These are phyloP conservation scores for Elysia crispata DNA, from an alignment of 2,888 invertebrate genomes.

Conservation along the genomic window DNA sequence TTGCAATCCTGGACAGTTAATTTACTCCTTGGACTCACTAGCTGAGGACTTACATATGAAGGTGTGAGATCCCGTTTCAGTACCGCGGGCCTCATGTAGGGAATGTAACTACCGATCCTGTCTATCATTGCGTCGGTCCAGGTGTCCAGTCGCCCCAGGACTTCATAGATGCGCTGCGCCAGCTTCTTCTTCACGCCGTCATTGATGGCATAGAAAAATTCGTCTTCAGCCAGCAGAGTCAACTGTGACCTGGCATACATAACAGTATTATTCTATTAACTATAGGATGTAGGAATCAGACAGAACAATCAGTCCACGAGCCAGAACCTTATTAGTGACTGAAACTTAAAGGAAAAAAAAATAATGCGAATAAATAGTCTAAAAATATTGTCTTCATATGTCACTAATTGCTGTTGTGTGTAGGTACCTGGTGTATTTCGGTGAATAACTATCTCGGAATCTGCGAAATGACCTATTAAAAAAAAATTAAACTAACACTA, in stretches of 20 bases:
- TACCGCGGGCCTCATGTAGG: background rate
- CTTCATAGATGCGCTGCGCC: background rate
- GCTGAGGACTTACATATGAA: conserved; percentile 1
- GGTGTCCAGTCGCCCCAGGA: background rate
- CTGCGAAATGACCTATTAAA: too few species aligned
- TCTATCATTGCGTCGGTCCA: background rate
- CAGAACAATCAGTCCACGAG: background rate
- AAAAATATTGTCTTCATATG: too few species aligned
- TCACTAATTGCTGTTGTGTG: too few species aligned
- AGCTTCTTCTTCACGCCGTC: conserved; percentile 10
- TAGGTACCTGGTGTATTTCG: too few species aligned
- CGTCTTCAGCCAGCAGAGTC: background rate
- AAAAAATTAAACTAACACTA: too few species aligned
- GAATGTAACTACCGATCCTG: background rate
- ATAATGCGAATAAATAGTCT: too few species aligned
- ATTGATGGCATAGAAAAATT: background rate
- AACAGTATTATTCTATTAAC: background rate
- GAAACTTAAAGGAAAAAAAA: too few species aligned
- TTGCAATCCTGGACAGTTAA: too few species aligned
- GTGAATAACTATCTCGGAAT: too few species aligned
- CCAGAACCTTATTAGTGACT: too few species aligned
- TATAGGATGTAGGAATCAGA: background rate
- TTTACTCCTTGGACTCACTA: too few species aligned
- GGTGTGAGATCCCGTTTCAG: conserved; percentile 1
- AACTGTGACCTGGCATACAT: background rate